These are phyloP conservation scores for Laterallus jamaicensis DNA, from an alignment of 2,113 vertebrate genomes.

Conservation along the genomic window DNA sequence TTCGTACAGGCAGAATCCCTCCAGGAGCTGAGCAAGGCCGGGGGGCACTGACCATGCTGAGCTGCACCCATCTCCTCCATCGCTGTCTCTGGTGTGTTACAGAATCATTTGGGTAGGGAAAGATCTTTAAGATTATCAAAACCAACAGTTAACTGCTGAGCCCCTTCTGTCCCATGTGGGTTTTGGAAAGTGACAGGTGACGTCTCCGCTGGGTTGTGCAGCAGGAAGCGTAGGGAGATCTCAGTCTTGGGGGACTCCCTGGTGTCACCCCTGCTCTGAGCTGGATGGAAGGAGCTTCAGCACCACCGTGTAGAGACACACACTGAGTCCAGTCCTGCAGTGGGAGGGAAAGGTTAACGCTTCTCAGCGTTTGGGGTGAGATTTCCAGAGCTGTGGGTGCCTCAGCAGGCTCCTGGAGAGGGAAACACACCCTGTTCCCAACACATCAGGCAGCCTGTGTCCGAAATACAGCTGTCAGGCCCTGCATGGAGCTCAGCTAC, in stretches of 20 bases:
- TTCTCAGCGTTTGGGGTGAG: background rate
- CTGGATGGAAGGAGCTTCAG: background rate
- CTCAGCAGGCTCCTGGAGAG: background rate
- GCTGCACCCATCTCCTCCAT: background rate
- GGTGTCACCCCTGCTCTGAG: background rate
- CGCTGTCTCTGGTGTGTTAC: background rate
- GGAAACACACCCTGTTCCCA: background rate
- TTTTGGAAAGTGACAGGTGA: background rate
- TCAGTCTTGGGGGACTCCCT: background rate
- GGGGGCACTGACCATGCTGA: background rate
- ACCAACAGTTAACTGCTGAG: too few relatives aligned
- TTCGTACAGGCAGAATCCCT: background rate
- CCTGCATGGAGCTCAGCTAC: background rate
- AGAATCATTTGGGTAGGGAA: too few relatives aligned
- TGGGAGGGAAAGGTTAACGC: background rate
- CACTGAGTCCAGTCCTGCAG: background rate
- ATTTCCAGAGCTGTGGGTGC: background rate
- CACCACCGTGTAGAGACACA: background rate
- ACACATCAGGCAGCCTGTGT: background rate
- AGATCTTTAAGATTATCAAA: too few relatives aligned
- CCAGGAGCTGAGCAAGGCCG: accelerated
- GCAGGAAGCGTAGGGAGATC: background rate
- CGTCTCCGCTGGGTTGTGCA: background rate
- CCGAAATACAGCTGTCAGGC: background rate
- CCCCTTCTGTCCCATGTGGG: background rate